Conservation (phyloP, 2,888 invertebrate species). For the Syrphus vitripennis region DNA sequence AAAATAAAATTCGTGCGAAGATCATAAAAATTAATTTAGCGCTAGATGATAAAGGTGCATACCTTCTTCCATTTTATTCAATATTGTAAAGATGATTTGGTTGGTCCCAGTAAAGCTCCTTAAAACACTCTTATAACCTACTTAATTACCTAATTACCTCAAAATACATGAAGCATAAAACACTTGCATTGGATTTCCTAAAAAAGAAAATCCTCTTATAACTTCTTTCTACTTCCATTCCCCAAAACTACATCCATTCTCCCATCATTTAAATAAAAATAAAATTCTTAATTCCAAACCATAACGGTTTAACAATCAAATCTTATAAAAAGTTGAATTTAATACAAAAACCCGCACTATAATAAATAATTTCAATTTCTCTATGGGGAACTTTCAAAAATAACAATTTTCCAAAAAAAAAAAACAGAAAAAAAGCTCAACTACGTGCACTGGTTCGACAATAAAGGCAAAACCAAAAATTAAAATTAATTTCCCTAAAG, state of each 20-base stretch:
- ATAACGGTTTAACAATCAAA: conserved; percentile 1
- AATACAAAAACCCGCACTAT: background rate
- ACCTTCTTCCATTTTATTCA: too few relatives aligned
- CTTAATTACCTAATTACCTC: too few relatives aligned
- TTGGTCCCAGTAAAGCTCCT: too few relatives aligned
- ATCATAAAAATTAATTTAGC: too few relatives aligned
- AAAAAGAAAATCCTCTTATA: background rate
- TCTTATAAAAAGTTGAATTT: background rate
- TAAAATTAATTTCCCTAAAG: conserved; percentile 58
- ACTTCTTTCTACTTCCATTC: background rate
- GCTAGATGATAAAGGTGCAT: too few relatives aligned
- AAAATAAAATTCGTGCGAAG: too few relatives aligned
- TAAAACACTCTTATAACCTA: too few relatives aligned
- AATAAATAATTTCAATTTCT: conserved; percentile 14
- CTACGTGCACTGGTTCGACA: conserved; percentile 36
- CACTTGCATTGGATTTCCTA: background rate
- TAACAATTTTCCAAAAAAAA: conserved; percentile 26
- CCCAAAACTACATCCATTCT: background rate
- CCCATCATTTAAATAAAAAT: background rate
- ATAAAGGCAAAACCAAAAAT: conserved; percentile 27
- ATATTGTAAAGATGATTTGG: too few relatives aligned
- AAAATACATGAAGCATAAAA: too few relatives aligned
- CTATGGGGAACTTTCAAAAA: conserved; percentile 6
- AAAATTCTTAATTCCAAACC: background rate
- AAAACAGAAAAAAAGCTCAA: background rate